Conservation (phyloP, 2,888 invertebrate species). For the Clusia tigrina region DNA sequence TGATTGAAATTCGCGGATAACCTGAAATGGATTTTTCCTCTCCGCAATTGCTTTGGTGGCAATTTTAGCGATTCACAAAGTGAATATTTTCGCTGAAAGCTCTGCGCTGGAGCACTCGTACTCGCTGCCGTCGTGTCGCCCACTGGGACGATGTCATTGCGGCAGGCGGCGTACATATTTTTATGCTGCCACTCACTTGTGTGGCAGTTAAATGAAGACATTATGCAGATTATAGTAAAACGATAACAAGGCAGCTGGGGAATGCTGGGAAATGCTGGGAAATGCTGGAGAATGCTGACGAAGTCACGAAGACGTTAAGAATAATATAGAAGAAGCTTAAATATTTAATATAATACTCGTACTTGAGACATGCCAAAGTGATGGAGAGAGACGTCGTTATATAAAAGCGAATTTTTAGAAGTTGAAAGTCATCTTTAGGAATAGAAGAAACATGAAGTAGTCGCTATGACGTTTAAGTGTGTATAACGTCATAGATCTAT, state of each 20-base stretch:
- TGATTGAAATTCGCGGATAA: conserved; percentile 63
- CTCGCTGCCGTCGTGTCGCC: neutral
- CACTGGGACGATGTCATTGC: conserved; percentile 5
- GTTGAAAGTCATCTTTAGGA: too few relatives aligned
- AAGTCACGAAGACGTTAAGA: too few relatives aligned
- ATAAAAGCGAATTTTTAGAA: too few relatives aligned
- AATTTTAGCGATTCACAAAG: conserved; percentile 55
- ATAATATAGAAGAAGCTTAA: too few relatives aligned
- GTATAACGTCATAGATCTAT: too few relatives aligned
- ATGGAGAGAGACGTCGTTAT: too few relatives aligned
- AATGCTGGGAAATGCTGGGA: neutral
- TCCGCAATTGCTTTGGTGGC: conserved; percentile 62
- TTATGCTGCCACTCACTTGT: neutral
- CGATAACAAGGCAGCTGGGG: neutral
- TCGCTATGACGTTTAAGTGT: too few relatives aligned
- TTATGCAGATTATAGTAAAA: neutral
- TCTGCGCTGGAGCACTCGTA: neutral
- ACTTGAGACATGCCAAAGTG: too few relatives aligned
- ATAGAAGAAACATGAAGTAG: too few relatives aligned
- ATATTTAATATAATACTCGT: too few relatives aligned
- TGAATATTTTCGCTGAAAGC: conserved; percentile 31
- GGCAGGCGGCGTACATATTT: neutral
- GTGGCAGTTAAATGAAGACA: neutral
- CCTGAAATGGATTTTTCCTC: conserved; percentile 59
- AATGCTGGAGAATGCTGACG: neutral